Evolutionary conservation across 53 echinoderm and acorn worm species (phyloP), one percentile per base, ranked within the genome.

Genomic region (Pentamera pediparva): DNA sequence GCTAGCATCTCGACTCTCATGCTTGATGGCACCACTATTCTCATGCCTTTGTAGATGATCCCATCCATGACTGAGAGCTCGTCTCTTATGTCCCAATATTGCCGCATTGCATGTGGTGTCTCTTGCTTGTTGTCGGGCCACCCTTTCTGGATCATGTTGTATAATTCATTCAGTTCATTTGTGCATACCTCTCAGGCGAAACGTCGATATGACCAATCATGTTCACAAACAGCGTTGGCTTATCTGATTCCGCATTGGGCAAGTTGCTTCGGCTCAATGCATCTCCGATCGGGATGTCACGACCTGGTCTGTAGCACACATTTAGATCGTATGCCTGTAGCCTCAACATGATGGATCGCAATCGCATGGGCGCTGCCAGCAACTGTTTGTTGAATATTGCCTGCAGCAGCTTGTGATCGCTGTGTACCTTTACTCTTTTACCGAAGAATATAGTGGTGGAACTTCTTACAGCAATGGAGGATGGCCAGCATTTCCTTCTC

Each of bases 401-500:
- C 34, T 78, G 54, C 0, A 89, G 70, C n/a, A 78, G 86, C 57
- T 81, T 80, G 73, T 86, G 80, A 37, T 86, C 86, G 4, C 61
- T 52, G 6, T 81, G 36, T 4, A 78, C 53, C 1, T 31, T 50
- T 5, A 86, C 86, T 22, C 54, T 13, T 40, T 59, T 75, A 0
- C 70, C 81, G 45, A 86, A 86, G 2, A n/a, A 86, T 65, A 43
- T 77, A 82, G 35, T 86, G 86, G 26, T 86, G 81, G 35, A 81
- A 86, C 32, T 81, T 81, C 49, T 62, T 54, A 32, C 86, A 81
- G 43, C 70, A 27, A 60, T 76, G 62, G 4, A 81, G 71, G 24
- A 81, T 85, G 3, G 86, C 86, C 8, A 82, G n/a, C 77, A 86
- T 81, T 19, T 80, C 86, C 39, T 86, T 86, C 43, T 86, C 81